Conservation (phyloP, 2,888 invertebrate genomes). For the Eumacrocentrus americanus region DNA sequence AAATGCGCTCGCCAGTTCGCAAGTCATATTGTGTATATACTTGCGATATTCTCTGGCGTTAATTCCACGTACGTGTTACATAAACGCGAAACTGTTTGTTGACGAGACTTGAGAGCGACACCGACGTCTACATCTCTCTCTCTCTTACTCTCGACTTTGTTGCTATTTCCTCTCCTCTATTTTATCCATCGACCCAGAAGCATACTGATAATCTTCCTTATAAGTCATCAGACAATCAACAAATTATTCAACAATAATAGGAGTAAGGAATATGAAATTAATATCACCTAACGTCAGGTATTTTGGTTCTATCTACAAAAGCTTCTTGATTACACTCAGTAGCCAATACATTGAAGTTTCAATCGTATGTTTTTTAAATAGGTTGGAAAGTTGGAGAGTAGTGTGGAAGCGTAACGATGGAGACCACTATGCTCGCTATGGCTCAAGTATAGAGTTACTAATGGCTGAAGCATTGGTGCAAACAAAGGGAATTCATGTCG, state of each 20-base stretch:
- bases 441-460: conserved; percentile 7
- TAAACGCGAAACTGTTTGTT: conserved; percentile 15
- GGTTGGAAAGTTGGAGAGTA: too few relatives aligned
- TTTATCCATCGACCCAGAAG: too few relatives aligned
- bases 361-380: too few relatives aligned
- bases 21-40: conserved; percentile 14
- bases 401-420: background rate
- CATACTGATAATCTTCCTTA: background rate
- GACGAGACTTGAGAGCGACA: conserved; percentile 1
- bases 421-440: background rate
- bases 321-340: too few relatives aligned
- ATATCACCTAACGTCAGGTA: too few relatives aligned
- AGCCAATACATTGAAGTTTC: background rate
- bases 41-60: conserved; percentile 10
- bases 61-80: conserved; percentile 10
- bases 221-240: background rate
- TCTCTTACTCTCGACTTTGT: background rate
- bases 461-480: conserved; percentile 2
- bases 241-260: background rate
- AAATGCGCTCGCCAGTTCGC: conserved; percentile 9
- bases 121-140: background rate
- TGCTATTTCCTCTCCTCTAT: too few relatives aligned
- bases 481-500: background rate
- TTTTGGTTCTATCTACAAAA: too few relatives aligned
- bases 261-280: background rate